Conservation (phyloP, 1,140 invertebrate species). For the Prorops nasuta region DNA sequence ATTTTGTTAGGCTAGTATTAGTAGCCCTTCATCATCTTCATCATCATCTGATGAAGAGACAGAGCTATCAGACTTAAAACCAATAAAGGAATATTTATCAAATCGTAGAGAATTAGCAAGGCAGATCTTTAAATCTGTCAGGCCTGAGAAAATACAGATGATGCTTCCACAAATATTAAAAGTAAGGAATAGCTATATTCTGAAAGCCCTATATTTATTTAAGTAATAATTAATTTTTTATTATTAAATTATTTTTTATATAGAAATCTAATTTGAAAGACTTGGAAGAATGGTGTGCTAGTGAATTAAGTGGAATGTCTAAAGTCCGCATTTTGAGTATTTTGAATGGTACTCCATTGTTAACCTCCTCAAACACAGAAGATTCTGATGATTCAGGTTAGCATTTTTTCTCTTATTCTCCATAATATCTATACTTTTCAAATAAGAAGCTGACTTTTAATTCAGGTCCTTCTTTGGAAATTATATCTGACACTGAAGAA, state of each 20-base stretch:
- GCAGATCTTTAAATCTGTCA: conserved; percentile 53
- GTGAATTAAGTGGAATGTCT: conserved; percentile 54
- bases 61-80: conserved; percentile 46
- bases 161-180: conserved; percentile 53
- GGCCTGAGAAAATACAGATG: conserved; percentile 50
- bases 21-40: conserved; percentile 33
- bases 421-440: not conserved
- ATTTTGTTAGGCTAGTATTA: conserved; percentile 18
- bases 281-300: conserved; percentile 48
- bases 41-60: conserved; percentile 44
- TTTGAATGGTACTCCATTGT: conserved; percentile 47
- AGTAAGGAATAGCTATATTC: conserved; percentile 23
- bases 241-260: conserved; percentile 11
- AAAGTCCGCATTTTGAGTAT: conserved; percentile 44
- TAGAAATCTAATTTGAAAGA: conserved; percentile 47
- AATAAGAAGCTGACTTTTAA: not conserved
- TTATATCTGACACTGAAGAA: conserved; percentile 53
- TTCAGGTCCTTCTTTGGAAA: conserved; percentile 51
- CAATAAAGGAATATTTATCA: conserved; percentile 49
- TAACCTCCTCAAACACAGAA: conserved; percentile 48
- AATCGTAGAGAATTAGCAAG: conserved; percentile 44
- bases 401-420: not conserved
- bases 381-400: conserved; percentile 49
- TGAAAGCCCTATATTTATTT: not conserved
- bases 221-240: not conserved